Evolutionary conservation across 2,797 vertebrate genomes (phyloP).

Genomic region (Chrysocyon brachyurus): DNA sequence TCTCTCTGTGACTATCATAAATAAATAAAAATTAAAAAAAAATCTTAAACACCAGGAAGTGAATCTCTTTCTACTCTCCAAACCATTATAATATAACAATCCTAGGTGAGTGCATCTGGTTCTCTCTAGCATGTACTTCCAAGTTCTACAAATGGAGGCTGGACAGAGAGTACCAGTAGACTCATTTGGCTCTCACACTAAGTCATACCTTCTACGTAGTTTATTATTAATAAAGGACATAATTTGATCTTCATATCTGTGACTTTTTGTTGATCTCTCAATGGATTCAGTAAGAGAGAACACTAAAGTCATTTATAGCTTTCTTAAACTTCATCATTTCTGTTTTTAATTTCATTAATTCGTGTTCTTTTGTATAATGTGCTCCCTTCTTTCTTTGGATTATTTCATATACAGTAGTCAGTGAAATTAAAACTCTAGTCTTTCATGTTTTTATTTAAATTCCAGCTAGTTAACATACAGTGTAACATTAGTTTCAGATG

Average conservation of each 20-base stretch:
- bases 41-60: background rate
- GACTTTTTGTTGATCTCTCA: background rate
- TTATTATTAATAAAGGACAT: background rate
- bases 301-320: background rate
- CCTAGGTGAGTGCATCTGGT: background rate
- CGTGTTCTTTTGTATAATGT: background rate
- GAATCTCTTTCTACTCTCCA: background rate
- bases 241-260: background rate
- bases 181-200: background rate
- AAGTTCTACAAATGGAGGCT: background rate
- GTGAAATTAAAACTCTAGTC: background rate
- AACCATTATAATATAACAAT: background rate
- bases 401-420: background rate
- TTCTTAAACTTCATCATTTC: background rate
- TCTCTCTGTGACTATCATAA: too few relatives aligned
- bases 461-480: background rate
- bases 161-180: too few relatives aligned
- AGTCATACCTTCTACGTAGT: background rate
- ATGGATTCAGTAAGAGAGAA: background rate
- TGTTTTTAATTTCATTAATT: slow-evolving; percentile 36
- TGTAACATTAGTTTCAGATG: background rate
- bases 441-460: background rate
- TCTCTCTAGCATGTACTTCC: background rate
- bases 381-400: slow-evolving; percentile 10
- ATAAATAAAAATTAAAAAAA: background rate